Conservation (phyloP, 2,888 invertebrate genomes). For the Oscheius sp. region DNA sequence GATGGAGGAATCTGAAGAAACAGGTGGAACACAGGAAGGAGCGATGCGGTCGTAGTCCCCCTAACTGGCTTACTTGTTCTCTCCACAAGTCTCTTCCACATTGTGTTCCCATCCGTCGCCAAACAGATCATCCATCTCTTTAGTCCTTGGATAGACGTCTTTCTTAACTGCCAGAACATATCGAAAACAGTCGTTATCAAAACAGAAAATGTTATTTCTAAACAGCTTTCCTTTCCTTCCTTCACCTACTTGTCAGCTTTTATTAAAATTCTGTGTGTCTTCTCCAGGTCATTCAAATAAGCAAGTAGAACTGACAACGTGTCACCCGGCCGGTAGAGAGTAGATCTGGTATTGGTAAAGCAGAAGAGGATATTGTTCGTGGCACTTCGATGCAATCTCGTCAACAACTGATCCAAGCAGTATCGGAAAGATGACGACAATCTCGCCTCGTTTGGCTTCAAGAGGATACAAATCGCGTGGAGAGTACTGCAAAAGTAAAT, state of each 20-base stretch:
- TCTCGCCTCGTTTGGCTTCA: conserved; percentile 44
- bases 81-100: neutral
- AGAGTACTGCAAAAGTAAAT: conserved; percentile 8
- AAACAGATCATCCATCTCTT: neutral
- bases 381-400: conserved; percentile 48
- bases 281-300: neutral
- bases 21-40: neutral
- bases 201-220: conserved; percentile 9
- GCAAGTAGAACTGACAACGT: neutral
- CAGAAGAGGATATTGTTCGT: conserved; percentile 53
- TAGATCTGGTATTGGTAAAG: conserved; percentile 51
- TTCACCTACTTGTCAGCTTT: neutral
- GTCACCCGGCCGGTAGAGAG: neutral
- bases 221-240: neutral
- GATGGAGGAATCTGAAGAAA: neutral
- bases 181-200: conserved; percentile 22
- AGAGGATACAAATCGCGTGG: conserved; percentile 45
- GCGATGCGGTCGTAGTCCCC: too few species aligned
- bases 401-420: conserved; percentile 53
- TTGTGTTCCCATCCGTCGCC: neutral
- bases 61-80: too few species aligned
- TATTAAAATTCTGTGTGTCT: neutral
- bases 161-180: neutral
- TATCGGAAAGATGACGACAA: conserved; percentile 43
- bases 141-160: neutral